Evolutionary conservation across 1,140 invertebrate species (phyloP), one percentile per base, ranked within the genome.

Genomic region (Magallana gigas): DNA sequence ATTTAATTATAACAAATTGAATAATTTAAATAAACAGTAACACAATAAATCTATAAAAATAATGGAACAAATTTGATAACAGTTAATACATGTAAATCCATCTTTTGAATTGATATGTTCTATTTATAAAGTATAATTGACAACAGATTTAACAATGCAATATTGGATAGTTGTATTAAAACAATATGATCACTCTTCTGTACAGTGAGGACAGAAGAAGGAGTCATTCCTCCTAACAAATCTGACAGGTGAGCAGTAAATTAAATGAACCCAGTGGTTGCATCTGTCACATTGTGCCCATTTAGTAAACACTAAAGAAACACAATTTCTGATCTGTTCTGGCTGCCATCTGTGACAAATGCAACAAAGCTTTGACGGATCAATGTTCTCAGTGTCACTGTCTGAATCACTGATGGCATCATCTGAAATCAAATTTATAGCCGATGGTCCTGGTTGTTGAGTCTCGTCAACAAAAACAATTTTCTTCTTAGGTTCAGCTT

Each of bases 271-370:
- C 81, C 88, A 88, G n/a, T 88, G 88, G 11, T 14, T 5, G 76
- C 84, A 88, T 48, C 58, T 18, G 29, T 86, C 85, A 88, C 88
- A 88, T 56, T 86, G 12, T 12, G 29, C 85, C 85, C 85, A 86
- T 71, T 83, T 86, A 7, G 68, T 60, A 71, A 85, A 83, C 11
- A 60, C 83, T 29, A 88, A 12, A 14, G 36, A 29, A n/a, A 6
- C 29, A 57, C 57, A 58, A 16, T 23, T 76, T 14, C 29, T 57
- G 8, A 85, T 5, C 16, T 86, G 71, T 14, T 83, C 57, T 60
- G 84, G 84, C 23, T 64, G 48, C 23, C 6, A 84, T 81, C 80
- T 85, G 14, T 60, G 29, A 48, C 87, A 88, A 23, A 88, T 48
- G 71, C 84, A 85, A 23, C 84, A 85, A 23, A 68, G 23, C 11